Conservation (phyloP, 2,797 vertebrate species). For the Lerista edwardsae region DNA sequence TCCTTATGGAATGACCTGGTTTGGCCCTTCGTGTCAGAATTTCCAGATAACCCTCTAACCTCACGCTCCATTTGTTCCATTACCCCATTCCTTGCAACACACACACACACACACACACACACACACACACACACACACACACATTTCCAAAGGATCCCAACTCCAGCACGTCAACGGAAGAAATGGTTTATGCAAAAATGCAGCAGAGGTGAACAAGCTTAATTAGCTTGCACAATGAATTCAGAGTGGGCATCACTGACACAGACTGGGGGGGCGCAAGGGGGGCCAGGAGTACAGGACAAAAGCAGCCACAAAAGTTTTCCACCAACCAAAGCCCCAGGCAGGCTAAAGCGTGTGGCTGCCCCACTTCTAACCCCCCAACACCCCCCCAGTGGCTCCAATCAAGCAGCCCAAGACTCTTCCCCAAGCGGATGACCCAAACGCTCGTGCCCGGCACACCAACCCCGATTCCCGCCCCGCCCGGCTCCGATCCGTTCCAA, state of each 20-base stretch:
- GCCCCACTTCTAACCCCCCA: too few species aligned
- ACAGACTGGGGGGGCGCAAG: background rate
- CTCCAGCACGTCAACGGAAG: background rate
- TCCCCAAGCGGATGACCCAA: background rate
- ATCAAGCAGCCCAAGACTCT: too few species aligned
- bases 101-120: too few species aligned
- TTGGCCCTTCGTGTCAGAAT: background rate
- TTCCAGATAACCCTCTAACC: background rate
- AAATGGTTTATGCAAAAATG: conserved; percentile 9
- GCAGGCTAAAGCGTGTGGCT: too few species aligned
- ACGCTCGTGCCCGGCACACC: background rate
- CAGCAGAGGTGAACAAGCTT: conserved; percentile 1
- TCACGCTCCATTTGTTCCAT: background rate
- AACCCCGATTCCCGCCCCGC: background rate
- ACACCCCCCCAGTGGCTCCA: background rate
- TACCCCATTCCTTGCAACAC: background rate
- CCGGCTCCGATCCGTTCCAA: background rate
- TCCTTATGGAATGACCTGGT: background rate
- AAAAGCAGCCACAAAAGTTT: background rate
- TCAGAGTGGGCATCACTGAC: conserved; percentile 5
- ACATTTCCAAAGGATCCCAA: too few species aligned
- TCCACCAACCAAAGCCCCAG: too few species aligned
- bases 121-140: background rate
- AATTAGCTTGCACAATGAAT: conserved; percentile 33
- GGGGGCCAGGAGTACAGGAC: background rate